Evolutionary conservation across 2,888 invertebrate species (phyloP).

Genomic region (Listrodromus nycthemerus): DNA sequence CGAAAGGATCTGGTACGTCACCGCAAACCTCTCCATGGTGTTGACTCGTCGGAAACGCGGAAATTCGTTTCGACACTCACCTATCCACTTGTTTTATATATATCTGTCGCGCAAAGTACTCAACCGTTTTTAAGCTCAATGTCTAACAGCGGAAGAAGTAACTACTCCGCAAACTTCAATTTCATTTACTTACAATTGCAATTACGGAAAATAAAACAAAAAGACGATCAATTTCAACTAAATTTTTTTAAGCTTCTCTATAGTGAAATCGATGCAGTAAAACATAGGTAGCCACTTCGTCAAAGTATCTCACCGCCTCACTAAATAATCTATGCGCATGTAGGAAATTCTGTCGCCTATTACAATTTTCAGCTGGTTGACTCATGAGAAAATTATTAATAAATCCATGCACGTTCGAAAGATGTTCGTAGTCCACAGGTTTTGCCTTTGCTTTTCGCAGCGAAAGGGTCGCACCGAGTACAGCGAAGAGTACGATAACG

Average conservation of each 20-base stretch:
- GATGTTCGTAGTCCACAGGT: conserved; percentile 56
- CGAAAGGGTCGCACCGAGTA: conserved; percentile 25
- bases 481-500: conserved; percentile 45
- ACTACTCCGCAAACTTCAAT: not conserved
- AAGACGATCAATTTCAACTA: not conserved
- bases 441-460: conserved; percentile 31
- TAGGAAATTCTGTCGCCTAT: too few relatives aligned
- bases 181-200: not conserved
- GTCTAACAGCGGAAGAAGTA: not conserved
- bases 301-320: too few relatives aligned
- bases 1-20: conserved; percentile 45
- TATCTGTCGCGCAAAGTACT: not conserved
- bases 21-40: conserved; percentile 27
- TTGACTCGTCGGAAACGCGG: conserved; percentile 44
- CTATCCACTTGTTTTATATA: not conserved
- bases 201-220: not conserved
- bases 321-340: too few relatives aligned
- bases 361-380: too few relatives aligned
- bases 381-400: not conserved
- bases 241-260: too few relatives aligned
- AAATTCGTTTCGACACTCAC: conserved; percentile 40
- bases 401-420: not conserved
- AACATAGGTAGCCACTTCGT: too few relatives aligned
- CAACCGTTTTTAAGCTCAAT: not conserved
- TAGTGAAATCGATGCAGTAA: too few relatives aligned